Evolutionary conservation across 2,888 invertebrate species (phyloP), one percentile per base, ranked within the genome.

Genomic region (Andrena marginata): DNA sequence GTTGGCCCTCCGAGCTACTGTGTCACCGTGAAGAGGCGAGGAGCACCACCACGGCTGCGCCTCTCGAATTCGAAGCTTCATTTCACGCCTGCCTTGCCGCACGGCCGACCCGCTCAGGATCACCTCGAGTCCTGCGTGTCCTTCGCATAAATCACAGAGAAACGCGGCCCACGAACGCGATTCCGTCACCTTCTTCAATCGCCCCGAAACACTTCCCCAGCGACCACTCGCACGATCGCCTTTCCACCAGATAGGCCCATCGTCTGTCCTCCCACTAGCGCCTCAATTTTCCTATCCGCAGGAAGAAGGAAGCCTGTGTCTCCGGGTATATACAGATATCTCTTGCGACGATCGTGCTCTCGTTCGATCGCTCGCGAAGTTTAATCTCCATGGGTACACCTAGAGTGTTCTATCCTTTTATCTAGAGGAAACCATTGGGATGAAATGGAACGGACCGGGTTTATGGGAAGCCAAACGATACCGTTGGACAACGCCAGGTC

Each of bases 41-140:
- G 20, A 79, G 87, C 67, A 76, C 33, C 49, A 49, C 33, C 68
- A 13, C 49, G 60, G 72, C 74, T 26, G 65, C 64, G 80, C 85
- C 69, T 85, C 85, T 87, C 83, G 72, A 86, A 89, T 89, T 89
- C 85, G 86, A 87, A 80, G 88, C 89, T 89, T 90, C 87, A 90
- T 92, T 93, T 93, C 93, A 93, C 92, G 93, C 92, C 91, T 91
- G 86, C 88, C 88, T 42, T 88, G 89, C 87, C 77, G 70, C 85
- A 75, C 80, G 75, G 77, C 84, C 79, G 78, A 20, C 76, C 63
- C 49, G 75, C 65, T 29, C 73, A 80, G 77, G 85, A 82, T 87
- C 85, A 84, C 77, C 79, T 79, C 73, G 69, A 80, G 80, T 84
- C 82, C 76, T 75, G 49, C 23, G 80, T 62, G 74, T 74, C 82